These are phyloP conservation scores for Orchesella cincta DNA, from an alignment of 1,140 invertebrate species.

Conservation along the genomic window DNA sequence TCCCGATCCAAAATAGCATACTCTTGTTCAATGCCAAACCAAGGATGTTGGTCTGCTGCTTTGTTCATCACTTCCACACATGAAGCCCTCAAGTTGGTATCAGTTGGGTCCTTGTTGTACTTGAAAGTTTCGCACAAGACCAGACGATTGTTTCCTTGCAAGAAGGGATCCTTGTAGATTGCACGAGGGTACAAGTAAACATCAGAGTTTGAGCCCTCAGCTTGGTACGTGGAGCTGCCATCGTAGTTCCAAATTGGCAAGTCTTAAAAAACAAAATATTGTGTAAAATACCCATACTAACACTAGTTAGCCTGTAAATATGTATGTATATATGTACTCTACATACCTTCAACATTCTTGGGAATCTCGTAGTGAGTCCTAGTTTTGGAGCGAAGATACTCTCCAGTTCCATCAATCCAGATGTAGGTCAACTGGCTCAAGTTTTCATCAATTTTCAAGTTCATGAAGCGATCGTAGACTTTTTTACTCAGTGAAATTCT, in stretches of 20 bases:
- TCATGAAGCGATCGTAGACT: constrained; percentile 70
- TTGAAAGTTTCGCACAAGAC: constrained; percentile 69
- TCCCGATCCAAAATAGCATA: constrained; percentile 67
- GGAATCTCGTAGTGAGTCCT: constrained; percentile 30
- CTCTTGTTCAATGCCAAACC: constrained; percentile 74
- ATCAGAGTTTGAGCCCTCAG: constrained; percentile 60
- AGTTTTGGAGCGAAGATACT: constrained; percentile 44
- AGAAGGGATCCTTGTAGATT: constrained; percentile 66
- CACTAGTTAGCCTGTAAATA: background rate
- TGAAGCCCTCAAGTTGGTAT: constrained; percentile 36
- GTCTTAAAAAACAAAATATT: constrained; percentile 55
- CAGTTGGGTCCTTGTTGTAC: constrained; percentile 65
- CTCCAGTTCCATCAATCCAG: constrained; percentile 89
- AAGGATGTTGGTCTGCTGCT: constrained; percentile 61
- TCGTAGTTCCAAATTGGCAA: constrained; percentile 71
- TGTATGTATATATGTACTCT: background rate
- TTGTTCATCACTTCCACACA: constrained; percentile 55
- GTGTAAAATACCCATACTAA: constrained; percentile 4
- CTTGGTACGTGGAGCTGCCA: constrained; percentile 59
- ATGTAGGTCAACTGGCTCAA: constrained; percentile 84
- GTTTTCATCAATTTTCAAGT: constrained; percentile 73
- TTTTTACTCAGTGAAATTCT: constrained; percentile 73
- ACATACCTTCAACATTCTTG: constrained; percentile 40
- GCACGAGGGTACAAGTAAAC: constrained; percentile 61
- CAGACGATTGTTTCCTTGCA: constrained; percentile 61